Evolutionary conservation across 2,797 vertebrate species (phyloP).

Genomic region (Schizothorax lantsangensis): DNA sequence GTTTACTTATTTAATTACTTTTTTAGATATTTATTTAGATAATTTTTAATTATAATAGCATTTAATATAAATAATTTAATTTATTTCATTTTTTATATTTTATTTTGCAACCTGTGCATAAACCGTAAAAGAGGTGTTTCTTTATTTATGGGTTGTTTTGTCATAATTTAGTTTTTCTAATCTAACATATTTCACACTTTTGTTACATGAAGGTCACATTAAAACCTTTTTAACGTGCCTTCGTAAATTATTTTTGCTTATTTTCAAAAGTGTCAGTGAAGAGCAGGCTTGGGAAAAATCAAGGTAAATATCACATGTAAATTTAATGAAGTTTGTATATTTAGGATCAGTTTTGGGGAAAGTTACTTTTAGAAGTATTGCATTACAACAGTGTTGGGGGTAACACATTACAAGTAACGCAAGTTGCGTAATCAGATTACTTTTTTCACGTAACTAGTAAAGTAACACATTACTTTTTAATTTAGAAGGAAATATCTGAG

Average conservation of each 20-base stretch:
- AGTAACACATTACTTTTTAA: too few relatives aligned
- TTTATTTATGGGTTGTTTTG: not conserved
- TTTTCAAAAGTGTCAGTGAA: not conserved
- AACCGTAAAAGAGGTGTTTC: not conserved
- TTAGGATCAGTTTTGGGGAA: too few relatives aligned
- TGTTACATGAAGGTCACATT: not conserved
- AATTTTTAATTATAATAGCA: not conserved
- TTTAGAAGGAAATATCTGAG: too few relatives aligned
- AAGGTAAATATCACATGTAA: not conserved
- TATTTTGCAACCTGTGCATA: not conserved
- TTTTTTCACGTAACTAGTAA: too few relatives aligned
- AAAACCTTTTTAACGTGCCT: not conserved
- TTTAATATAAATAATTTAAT: too few relatives aligned
- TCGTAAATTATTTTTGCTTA: not conserved
- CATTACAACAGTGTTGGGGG: too few relatives aligned
- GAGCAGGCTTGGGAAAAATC: not conserved
- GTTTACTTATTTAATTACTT: too few relatives aligned
- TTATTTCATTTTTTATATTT: not conserved
- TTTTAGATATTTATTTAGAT: not conserved
- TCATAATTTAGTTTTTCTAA: not conserved
- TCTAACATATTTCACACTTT: not conserved
- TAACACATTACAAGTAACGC: too few relatives aligned
- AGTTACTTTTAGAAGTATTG: too few relatives aligned
- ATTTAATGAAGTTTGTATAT: too few relatives aligned
- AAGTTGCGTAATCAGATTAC: too few relatives aligned